Conservation (phyloP, 2,113 vertebrate genomes). For the Sardina pilchardus region DNA sequence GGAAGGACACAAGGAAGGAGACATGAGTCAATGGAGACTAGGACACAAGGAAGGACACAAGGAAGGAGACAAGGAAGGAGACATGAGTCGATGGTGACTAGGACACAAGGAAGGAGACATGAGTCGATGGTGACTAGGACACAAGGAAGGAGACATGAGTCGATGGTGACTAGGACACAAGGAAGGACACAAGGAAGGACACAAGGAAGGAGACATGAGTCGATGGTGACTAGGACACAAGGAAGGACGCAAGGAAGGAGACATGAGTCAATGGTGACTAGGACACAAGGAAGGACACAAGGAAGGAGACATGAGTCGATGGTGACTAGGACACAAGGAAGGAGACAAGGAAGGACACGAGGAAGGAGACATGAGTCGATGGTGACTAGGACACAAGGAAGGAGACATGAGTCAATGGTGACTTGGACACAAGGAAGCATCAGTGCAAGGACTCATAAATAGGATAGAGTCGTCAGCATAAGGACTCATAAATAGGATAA, state of each 20-base stretch:
- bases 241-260: not conserved
- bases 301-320: too few species aligned
- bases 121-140: too few species aligned
- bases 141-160: too few species aligned
- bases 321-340: not conserved
- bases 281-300: too few species aligned
- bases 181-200: not conserved
- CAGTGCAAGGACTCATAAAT: conserved; percentile 15
- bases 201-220: not conserved
- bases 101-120: too few species aligned
- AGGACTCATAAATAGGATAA: too few species aligned
- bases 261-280: too few species aligned
- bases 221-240: too few species aligned
- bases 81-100: not conserved
- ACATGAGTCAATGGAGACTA: not conserved
- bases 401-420: conserved; percentile 24
- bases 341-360: not conserved
- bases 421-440: conserved; percentile 46
- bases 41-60: not conserved
- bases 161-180: conserved; percentile 70
- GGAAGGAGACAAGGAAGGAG: not conserved
- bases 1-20: not conserved
- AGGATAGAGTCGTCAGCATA: not conserved
- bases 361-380: not conserved
- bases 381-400: not conserved